Evolutionary conservation across 2,797 vertebrate species (phyloP), one percentile per base, ranked within the genome.

Genomic region (Bradypodion ventrale): DNA sequence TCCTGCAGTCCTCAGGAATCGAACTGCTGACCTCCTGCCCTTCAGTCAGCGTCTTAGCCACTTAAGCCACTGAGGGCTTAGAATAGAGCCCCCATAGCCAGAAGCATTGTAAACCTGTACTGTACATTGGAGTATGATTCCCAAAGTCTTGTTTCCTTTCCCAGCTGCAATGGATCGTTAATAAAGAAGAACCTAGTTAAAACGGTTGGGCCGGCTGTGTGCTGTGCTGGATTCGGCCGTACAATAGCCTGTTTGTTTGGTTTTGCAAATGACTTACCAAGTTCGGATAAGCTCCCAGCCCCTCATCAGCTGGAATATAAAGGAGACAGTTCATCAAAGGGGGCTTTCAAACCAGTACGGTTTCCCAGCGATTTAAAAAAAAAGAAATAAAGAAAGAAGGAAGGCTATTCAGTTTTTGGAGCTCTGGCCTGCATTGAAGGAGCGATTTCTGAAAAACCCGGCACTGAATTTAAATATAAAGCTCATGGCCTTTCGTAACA

Each of bases 181-280:
- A 52, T 35, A 32, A 32, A 12, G 27, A 66, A 65, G 15, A 63
- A 35, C 5, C 9, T 32, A 65, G 46, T 42, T 13, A 1, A 73
- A 77, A 60, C 25, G 2, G 74, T 5, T 1, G 2, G 4, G 15
- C 35, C 40, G 2, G 32, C 75, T 15, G 1, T 21, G 32, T 15
- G 15, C 13, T 60, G 32, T 29, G 68, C 16, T 29, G 60, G 23
- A 27, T 13, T 32, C 32, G 37, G 25, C n/a, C 2, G n/a, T 7
- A 83, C 85, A 83, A 75, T 68, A 46, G 75, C 49, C 62, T 66
- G 62, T 78, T 83, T 83, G 80, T 87, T 83, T 75, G 76, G 37
- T 49, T 66, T 60, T 62, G 62, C 72, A 68, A 75, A 75, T 46
- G 5, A 68, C 66, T 60, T 59, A 29, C 46, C 60, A 32, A 37